Evolutionary conservation across 2,113 vertebrate species (phyloP).

Genomic region (Heptranchias perlo): DNA sequence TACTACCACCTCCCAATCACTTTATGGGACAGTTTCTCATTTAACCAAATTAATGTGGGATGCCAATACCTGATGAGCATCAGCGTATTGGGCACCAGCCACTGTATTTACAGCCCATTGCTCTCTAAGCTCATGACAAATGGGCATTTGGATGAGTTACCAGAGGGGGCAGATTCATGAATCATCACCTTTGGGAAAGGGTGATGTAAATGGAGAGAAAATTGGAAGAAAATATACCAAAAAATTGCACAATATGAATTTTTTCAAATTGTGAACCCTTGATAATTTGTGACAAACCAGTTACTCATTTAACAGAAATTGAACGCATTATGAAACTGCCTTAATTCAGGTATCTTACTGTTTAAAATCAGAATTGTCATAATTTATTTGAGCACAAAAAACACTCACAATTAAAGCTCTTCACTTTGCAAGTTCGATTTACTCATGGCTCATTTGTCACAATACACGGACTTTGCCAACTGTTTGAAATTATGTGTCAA

Average conservation of each 20-base stretch:
- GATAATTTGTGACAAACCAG: background rate
- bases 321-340: background rate
- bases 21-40: no score
- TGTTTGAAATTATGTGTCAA: background rate
- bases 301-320: background rate
- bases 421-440: background rate
- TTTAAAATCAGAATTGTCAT: background rate
- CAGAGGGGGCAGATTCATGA: no score
- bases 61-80: no score
- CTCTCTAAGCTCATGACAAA: no score
- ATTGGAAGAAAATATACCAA: no score
- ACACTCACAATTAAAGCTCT: background rate
- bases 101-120: no score
- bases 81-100: no score
- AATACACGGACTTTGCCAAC: background rate
- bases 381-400: background rate
- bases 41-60: background rate
- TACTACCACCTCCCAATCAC: no score
- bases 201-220: no score
- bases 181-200: no score
- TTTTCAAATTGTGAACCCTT: background rate
- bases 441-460: background rate
- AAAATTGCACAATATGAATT: background rate
- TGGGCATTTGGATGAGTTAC: background rate
- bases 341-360: background rate